Percentiles rank a stretch among this genome's conserved stretches.
These are phyloP conservation scores for Cichlasoma orientale DNA, from an alignment of 2,797 vertebrate genomes.

Conservation along the genomic window DNA sequence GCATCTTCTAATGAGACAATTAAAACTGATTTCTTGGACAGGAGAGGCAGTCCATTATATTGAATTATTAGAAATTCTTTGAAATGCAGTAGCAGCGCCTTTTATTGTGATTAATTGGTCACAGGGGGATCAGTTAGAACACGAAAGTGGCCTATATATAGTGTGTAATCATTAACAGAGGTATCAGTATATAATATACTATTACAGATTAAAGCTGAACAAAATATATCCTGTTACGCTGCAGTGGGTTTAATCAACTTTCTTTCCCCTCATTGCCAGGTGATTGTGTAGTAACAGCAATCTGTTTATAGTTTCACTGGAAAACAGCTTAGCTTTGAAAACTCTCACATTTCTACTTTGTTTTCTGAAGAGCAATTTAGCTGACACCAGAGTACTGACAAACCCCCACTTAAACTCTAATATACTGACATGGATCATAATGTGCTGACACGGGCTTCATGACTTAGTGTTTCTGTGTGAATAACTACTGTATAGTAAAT, in stretches of 20 bases:
- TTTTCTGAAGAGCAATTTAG: slow-evolving; percentile 12
- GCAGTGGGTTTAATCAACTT: slow-evolving; percentile 15
- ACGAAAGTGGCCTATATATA: slow-evolving; percentile 62
- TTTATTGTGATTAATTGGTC: slow-evolving; percentile 78
- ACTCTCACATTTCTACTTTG: slow-evolving; percentile 8
- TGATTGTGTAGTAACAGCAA: slow-evolving; percentile 4
- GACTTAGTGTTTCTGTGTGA: slow-evolving; percentile 46
- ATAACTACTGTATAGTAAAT: slow-evolving; percentile 45
- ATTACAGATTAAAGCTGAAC: slow-evolving; percentile 32
- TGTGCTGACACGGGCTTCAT: slow-evolving; percentile 39
- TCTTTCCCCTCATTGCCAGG: slow-evolving; percentile 11
- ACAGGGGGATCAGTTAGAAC: slow-evolving; percentile 69
- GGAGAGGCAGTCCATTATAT: slow-evolving; percentile 64
- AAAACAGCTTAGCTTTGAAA: slow-evolving; percentile 37
- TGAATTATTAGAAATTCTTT: slow-evolving; percentile 75
- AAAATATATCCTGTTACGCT: slow-evolving; percentile 29
- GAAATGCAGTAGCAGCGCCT: slow-evolving; percentile 60
- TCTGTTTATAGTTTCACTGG: slow-evolving; percentile 24
- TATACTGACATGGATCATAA: slow-evolving; percentile 12
- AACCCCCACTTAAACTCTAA: slow-evolving; percentile 30
- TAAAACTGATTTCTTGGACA: slow-evolving; percentile 78
- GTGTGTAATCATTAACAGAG: slow-evolving; percentile 57
- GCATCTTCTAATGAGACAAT: slow-evolving; percentile 77
- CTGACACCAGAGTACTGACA: slow-evolving; percentile 16
- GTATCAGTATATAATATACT: slow-evolving; percentile 42